Base-by-base conservation (phyloP, 2,888 invertebrate genomes). In the Synanthedon myopaeformis region DNA sequence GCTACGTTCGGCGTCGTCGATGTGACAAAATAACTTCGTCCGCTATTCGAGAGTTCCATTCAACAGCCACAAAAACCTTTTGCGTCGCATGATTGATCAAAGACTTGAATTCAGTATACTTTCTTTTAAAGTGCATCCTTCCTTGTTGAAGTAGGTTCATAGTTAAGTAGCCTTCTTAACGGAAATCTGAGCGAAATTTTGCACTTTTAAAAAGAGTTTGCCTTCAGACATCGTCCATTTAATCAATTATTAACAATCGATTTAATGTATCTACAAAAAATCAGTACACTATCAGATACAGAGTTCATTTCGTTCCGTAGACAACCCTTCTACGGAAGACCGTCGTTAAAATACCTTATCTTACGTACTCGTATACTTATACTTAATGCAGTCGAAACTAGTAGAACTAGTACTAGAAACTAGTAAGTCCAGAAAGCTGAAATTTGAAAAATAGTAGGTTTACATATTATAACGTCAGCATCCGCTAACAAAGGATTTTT, bases 41-140 rank as follows among this genome's bases (percentile, higher is more conserved):
- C 70, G 64, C 66, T 67, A 70, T 69, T 65, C 67, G 68, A 68
- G 70, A 72, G 66, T 76, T 74, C 76, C 69, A 79, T 84, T 82
- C 77, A 82, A 61, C 70, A 62, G 69, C 71, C 76, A 82, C 78
- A 83, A 79, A 81, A 83, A 80, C 78, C 76, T 81, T 81, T 80
- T 67, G 70, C 72, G 65, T 74, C 74, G 79, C 79, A 77, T 83
- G 83, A 84, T 84, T 82, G 84, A 84, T 85, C 85, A 85, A 85
- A 84, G 82, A 74, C 70, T 68, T 69, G 70, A 74, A 70, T 72
- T 76, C 69, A 69, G 61, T 67, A 66, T 67, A 67, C 66, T 63
- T 72, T 70, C 69, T 74, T 76, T 69, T 73, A 77, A 49, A 81
- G 79, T 76, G 77, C 78, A 79, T 66, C 63, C 19, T 49, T 45